Base-by-base conservation (phyloP, 30 jellyfish, hydroid and myxozoan species). In the Aurelia aurita complex sp. Pacific region DNA sequence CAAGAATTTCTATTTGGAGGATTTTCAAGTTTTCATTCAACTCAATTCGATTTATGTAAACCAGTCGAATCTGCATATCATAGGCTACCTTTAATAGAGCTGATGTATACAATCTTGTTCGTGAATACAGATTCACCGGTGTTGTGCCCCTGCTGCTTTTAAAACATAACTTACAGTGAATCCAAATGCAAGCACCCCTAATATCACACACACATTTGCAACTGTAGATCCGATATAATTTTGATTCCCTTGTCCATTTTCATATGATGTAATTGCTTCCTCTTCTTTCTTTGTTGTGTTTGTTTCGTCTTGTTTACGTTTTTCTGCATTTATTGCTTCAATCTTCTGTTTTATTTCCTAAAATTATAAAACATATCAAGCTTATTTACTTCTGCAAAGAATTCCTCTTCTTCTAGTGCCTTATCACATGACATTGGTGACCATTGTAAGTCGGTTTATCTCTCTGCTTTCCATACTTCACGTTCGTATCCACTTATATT, bases 181-280 rank as follows among this genome's bases (percentile, higher is more conserved):
- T 11, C 98, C 99, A 81, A 95, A 95, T 3, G 96, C 93, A 16
- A 97, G 90, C 57, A 95, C 96, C 79, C 99, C 99, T 51, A 95
- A 64, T 19, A 95, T 86, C 7, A 95, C 96, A 83, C 99, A 95
- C 11, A 95, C 88, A 87, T 95, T 95, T 29, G 99, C 98, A 77
- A 95, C 86, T 32, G 96, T 87, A 9, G 94, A 91, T n/a, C 99
- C 98, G 17, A 91, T 50, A 23, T 95, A 89, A 68, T 94, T 76
- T 3, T 83, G 90, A 42, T 73, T 74, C 2, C 81, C 81, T 13
- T 64, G 64, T 14, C 29, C 50, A 66, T 87, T 76, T 29, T 74
- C 94, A 46, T 46, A 46, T 1, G 74, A 43, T 2, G 79, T 36
- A 0, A 59, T 77, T 6, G 43, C 46, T 10, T 40, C 32, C 15